A percentile compares a stretch with the other conserved stretches of the same genome.
Evolutionary conservation across 2,113 vertebrate species (phyloP).

Genomic region (Ailurus styani): DNA sequence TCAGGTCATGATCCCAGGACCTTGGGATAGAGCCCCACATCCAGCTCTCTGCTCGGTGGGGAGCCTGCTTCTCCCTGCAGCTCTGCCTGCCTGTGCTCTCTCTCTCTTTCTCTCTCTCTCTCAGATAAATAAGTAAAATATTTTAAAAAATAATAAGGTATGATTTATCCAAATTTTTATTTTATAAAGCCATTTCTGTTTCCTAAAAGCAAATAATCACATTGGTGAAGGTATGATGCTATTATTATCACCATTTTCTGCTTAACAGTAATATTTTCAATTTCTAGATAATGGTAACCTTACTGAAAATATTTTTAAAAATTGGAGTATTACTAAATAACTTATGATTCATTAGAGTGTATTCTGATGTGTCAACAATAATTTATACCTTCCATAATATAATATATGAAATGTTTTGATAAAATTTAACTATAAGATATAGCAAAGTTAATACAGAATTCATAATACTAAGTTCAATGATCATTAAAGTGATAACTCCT

Average conservation of each 20-base stretch:
- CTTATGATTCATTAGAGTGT: background rate
- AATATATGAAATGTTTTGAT: background rate
- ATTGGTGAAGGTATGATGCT: background rate
- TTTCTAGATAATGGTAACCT: background rate
- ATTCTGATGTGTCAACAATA: background rate
- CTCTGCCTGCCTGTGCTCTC: too few species aligned
- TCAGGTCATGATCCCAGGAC: background rate
- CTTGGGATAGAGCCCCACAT: background rate
- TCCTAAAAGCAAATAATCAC: background rate
- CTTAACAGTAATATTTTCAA: background rate
- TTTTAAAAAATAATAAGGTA: background rate
- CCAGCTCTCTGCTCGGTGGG: background rate
- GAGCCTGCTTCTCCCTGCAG: background rate
- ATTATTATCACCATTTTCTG: background rate
- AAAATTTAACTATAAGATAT: background rate
- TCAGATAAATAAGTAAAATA: background rate
- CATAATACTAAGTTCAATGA: background rate
- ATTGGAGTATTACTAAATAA: background rate
- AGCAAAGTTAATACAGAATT: background rate
- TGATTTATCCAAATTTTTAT: background rate
- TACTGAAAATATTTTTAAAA: background rate
- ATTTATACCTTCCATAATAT: background rate
- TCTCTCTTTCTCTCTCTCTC: background rate
- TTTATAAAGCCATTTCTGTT: background rate
- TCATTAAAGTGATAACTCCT: background rate